Percentiles rank a stretch among this genome's conserved stretches.
Evolutionary conservation across 2,113 vertebrate genomes (phyloP).

Genomic region (Sorex fumeus): DNA sequence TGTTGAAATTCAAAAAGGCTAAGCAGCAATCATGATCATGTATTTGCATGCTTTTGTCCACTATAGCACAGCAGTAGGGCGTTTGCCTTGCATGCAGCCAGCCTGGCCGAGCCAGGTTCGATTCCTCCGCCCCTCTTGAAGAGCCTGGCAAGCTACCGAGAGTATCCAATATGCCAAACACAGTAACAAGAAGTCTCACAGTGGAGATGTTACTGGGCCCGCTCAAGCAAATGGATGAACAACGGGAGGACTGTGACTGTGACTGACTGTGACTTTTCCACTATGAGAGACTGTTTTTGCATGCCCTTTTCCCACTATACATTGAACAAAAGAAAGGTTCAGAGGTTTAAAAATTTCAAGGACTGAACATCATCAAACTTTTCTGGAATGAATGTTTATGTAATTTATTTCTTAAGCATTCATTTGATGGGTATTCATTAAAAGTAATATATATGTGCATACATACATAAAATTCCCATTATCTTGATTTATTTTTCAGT

Average conservation of each 20-base stretch:
- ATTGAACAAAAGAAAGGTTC: background rate
- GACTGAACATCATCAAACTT: background rate
- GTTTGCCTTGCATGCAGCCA: no score
- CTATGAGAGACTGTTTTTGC: background rate
- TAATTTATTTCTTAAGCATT: background rate
- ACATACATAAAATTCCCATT: background rate
- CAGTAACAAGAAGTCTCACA: no score
- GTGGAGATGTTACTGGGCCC: no score
- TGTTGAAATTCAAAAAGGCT: background rate
- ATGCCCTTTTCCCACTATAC: background rate
- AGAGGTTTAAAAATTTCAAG: background rate
- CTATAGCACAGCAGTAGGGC: no score
- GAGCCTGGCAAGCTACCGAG: no score
- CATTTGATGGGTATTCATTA: constrained; percentile 11
- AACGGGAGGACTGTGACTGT: no score
- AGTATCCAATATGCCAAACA: no score
- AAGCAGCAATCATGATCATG: background rate
- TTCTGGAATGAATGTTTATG: background rate
- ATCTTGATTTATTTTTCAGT: background rate
- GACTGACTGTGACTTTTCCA: no score
- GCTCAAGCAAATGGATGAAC: no score
- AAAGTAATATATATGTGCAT: no score
- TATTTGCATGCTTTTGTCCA: background rate
- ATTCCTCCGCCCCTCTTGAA: no score
- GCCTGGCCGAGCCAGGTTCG: no score